Base-by-base conservation (phyloP, 2,113 vertebrate species). In the Conger conger region DNA sequence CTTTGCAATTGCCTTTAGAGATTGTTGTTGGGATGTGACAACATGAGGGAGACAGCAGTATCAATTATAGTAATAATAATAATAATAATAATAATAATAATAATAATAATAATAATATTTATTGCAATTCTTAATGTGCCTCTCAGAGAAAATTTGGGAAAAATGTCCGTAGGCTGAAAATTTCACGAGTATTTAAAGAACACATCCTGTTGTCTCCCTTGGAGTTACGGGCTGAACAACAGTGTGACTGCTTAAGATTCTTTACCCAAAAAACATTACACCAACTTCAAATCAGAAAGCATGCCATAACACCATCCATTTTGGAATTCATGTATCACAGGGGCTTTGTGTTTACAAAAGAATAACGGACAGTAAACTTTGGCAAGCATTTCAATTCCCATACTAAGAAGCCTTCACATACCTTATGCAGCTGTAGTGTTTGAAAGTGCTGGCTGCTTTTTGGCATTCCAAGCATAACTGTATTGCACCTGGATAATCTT, bases 371-470 rank as follows among this genome's bases (percentile, higher is more conserved):
- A 38, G 35, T 33, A 40, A 9, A 36, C 30, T 86, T 16, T 18
- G 0, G n/a, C 13, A 76, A 83, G 30, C 40, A 35, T 84, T 73
- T 23, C 7, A 18, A 63, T 35, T 17, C 33, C 35, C 80, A 35
- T 9, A 11, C 30, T 42, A 37, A 80, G 63, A 23, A 57, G 33
- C 5, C 50, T 83, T 54, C n/a, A 87, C 89, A 63, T 93, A 99
- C 98, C 98, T 99, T 93, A 99, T 99, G 88, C 98, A 99, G 92
- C 97, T 99, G 92, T 99, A 99, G 95, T 99, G 98, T 93, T 97
- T 99, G 92, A 99, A 99, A 84, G 98, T 99, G 93, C 98, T 99
- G 90, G 98, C 98, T 53, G 98, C 98, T 89, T 99, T 97, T 90
- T 99, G 98, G 88, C 98, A 99, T 91, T 99, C 98, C 91, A 99